phyloP scores from a whole-genome alignment of 2,113 vertebrate species.

The Alligator mississippiensis region DNA sequence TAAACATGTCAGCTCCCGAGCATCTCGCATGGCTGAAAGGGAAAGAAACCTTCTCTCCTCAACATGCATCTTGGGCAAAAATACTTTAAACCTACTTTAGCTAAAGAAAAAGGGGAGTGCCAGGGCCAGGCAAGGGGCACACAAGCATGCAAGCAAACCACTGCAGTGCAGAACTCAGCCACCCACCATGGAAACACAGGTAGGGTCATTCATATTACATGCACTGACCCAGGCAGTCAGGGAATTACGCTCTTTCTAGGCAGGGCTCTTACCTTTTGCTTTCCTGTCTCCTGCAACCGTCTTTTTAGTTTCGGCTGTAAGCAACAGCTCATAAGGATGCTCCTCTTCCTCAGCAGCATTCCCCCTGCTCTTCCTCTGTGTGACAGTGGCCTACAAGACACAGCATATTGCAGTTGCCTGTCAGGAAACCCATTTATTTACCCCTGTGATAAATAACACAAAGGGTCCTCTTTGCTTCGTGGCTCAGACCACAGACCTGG shows the following conservation, averaged over 20 bases:
- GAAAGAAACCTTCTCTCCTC: neutral
- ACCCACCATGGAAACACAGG: neutral
- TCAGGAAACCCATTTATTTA: slow-evolving; percentile 1
- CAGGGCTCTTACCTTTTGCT: slow-evolving; percentile 74
- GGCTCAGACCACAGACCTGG: neutral
- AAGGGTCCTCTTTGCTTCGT: slow-evolving; percentile 3
- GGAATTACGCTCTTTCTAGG: neutral
- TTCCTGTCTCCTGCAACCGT: slow-evolving; percentile 70
- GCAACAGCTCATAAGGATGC: slow-evolving; percentile 92
- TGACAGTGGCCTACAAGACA: slow-evolving; percentile 79
- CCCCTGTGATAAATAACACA: neutral
- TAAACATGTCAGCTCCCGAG: neutral
- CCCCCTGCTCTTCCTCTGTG: slow-evolving; percentile 82
- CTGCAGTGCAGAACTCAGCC: neutral
- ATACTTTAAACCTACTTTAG: neutral
- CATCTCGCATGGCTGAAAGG: neutral
- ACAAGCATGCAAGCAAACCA: slow-evolving; percentile 18
- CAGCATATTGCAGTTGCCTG: slow-evolving; percentile 13
- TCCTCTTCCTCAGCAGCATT: slow-evolving; percentile 80
- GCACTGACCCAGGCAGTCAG: neutral
- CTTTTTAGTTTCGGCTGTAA: slow-evolving; percentile 92
- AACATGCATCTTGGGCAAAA: neutral
- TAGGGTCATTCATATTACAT: neutral
- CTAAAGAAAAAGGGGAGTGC: neutral
- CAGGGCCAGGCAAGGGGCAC: neutral